These are phyloP conservation scores for Lithosia quadra DNA, from an alignment of 2,888 invertebrate genomes.

Conservation along the genomic window DNA sequence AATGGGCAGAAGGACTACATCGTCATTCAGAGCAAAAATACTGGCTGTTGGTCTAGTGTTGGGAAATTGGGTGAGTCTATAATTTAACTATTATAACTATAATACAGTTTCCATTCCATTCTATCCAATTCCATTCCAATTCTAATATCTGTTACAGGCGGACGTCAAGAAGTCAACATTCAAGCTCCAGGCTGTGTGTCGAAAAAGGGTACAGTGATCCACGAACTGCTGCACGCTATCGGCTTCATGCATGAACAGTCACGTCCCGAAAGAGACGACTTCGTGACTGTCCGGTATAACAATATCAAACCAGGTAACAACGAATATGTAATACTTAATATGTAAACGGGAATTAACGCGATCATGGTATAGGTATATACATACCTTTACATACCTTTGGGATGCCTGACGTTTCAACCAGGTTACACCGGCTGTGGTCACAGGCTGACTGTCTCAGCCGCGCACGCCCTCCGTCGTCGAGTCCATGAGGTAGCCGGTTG, in stretches of 20 bases:
- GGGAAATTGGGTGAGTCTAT: constrained; percentile 87
- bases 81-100: background rate
- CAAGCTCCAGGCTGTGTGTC: constrained; percentile 91
- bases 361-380: too few relatives aligned
- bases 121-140: too few relatives aligned
- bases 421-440: too few relatives aligned
- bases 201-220: constrained; percentile 91
- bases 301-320: constrained; percentile 89
- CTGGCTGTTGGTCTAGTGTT: constrained; percentile 94
- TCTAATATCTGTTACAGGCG: constrained; percentile 67
- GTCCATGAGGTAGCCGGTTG: too few relatives aligned
- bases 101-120: too few relatives aligned
- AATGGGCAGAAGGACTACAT: constrained; percentile 90
- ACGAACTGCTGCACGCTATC: constrained; percentile 92
- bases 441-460: too few relatives aligned
- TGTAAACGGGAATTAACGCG: too few relatives aligned
- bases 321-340: too few relatives aligned
- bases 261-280: constrained; percentile 91
- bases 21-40: constrained; percentile 88
- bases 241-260: constrained; percentile 95
- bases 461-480: too few relatives aligned
- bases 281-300: constrained; percentile 88
- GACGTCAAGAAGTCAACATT: constrained; percentile 90
- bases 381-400: too few relatives aligned
- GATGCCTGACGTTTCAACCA: too few relatives aligned